Evolutionary conservation across 92 coral and sea anemone species (phyloP), one percentile per base, ranked within the genome.

Genomic region (Porites divaricata): DNA sequence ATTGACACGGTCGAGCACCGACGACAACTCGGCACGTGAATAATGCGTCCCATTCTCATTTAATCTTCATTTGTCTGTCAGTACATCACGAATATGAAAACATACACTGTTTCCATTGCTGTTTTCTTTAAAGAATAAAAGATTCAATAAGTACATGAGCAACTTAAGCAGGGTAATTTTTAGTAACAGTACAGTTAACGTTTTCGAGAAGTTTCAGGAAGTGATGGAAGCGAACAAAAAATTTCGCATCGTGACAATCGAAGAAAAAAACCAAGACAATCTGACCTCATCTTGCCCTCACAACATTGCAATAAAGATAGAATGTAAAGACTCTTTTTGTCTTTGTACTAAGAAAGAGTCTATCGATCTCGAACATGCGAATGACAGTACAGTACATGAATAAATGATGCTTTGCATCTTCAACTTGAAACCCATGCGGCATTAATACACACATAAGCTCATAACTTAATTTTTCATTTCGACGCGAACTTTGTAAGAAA

Each of bases 201-300:
- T 54, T 11, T 11, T 11, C 59, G 4, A 54, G 16, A 54, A 54
- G 59, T 35, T 35, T 35, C 45, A n/a, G 17, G 13, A 25, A 49
- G 69, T n/a, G n/a, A 5, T 20, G 26, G 26, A 6, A 15, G 57
- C 54, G 25, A 71, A 69, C 85, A 80, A 69, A 80, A 80, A 20
- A 69, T 80, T 68, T 68, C 28, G 76, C 69, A 68, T 80, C 85
- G 85, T 69, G 85, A 80, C 85, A 68, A 69, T 35, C 51, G 19
- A 9, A 67, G 50, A 75, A 57, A 25, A 25, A 68, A 56, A 52
- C 41, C 76, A 70, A 56, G 56, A 67, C 56, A 80, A 69, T 80
- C 56, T 54, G 14, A 6, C 53, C 76, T 20, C 56, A 64, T 54
- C 20, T 70, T 70, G 35, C 69, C 68, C 76, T 53, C 85, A 80